These are phyloP conservation scores for Drosophila merina DNA, from an alignment of 2,888 invertebrate genomes.

Conservation along the genomic window DNA sequence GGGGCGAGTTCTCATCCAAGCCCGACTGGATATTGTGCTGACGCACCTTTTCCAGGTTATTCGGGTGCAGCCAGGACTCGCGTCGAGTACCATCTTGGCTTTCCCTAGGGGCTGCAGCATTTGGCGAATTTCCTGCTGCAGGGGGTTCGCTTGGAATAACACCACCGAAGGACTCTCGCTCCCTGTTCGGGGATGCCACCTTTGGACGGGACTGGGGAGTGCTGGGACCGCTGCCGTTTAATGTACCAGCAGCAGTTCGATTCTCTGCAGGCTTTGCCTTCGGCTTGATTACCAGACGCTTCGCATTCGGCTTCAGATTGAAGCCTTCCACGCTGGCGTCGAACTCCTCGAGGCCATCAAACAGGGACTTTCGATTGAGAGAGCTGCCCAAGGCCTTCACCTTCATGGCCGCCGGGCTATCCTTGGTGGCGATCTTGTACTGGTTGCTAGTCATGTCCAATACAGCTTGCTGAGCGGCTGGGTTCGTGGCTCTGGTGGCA, in stretches of 20 bases:
- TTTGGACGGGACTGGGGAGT: slow-evolving; percentile 20
- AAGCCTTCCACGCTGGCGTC: slow-evolving; percentile 87
- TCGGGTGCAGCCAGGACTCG: slow-evolving; percentile 83
- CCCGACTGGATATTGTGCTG: slow-evolving; percentile 75
- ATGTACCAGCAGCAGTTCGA: neutral
- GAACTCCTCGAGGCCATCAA: slow-evolving; percentile 94
- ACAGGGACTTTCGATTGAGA: slow-evolving; percentile 88
- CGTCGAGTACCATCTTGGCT: slow-evolving; percentile 68
- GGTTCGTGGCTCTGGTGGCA: slow-evolving; percentile 89
- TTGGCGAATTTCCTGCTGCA: slow-evolving; percentile 7
- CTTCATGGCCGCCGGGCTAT: slow-evolving; percentile 85
- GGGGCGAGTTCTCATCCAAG: slow-evolving; percentile 56
- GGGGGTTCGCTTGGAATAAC: slow-evolving; percentile 32
- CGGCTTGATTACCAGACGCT: slow-evolving; percentile 89
- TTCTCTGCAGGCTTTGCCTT: slow-evolving; percentile 66
- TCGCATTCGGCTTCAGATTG: slow-evolving; percentile 87
- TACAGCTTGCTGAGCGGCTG: slow-evolving; percentile 88
- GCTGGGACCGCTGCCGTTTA: slow-evolving; percentile 9
- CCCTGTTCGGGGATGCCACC: slow-evolving; percentile 19
- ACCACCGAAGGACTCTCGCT: slow-evolving; percentile 54
- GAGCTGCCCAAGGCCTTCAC: slow-evolving; percentile 80
- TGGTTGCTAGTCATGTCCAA: slow-evolving; percentile 84
- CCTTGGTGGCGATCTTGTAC: slow-evolving; percentile 86
- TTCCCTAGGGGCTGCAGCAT: neutral
- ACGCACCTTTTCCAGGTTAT: slow-evolving; percentile 80